Evolutionary conservation across 2,888 invertebrate species (phyloP).

Genomic region (Clistopyga incitator): DNA sequence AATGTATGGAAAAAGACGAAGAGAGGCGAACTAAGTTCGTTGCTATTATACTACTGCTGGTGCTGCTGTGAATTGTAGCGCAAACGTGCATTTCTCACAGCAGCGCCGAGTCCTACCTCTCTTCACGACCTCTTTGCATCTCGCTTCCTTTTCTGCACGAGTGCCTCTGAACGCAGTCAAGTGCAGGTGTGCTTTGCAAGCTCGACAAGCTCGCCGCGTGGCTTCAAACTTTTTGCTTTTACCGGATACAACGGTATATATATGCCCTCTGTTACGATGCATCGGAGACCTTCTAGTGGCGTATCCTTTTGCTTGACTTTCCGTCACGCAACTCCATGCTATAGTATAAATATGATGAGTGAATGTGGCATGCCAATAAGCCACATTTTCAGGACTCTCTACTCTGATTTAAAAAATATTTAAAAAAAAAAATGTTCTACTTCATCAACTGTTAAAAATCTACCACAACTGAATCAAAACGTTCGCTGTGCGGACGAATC

Average conservation of each 20-base stretch:
- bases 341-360: conserved; percentile 41
- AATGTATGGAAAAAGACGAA: conserved; percentile 31
- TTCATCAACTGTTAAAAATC: too few species aligned
- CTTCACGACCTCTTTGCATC: conserved; percentile 53
- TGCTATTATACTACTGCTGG: background rate
- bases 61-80: conserved; percentile 58
- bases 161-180: conserved; percentile 60
- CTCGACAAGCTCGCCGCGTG: conserved; percentile 24
- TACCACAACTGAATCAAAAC: too few species aligned
- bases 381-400: conserved; percentile 1
- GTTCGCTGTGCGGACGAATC: too few species aligned
- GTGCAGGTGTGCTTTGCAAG: conserved; percentile 58
- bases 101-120: conserved; percentile 32
- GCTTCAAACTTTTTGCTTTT: conserved; percentile 41
- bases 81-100: conserved; percentile 48
- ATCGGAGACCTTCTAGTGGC: conserved; percentile 1
- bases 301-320: conserved; percentile 28
- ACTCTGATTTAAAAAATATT: too few species aligned
- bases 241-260: conserved; percentile 14
- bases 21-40: conserved; percentile 18
- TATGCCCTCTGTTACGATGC: conserved; percentile 24
- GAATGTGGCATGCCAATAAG: conserved; percentile 8
- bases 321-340: background rate
- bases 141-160: conserved; percentile 54
- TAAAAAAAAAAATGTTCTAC: background rate